Conservation (phyloP, 2,113 vertebrate genomes). For the Cryptotis parvus region DNA sequence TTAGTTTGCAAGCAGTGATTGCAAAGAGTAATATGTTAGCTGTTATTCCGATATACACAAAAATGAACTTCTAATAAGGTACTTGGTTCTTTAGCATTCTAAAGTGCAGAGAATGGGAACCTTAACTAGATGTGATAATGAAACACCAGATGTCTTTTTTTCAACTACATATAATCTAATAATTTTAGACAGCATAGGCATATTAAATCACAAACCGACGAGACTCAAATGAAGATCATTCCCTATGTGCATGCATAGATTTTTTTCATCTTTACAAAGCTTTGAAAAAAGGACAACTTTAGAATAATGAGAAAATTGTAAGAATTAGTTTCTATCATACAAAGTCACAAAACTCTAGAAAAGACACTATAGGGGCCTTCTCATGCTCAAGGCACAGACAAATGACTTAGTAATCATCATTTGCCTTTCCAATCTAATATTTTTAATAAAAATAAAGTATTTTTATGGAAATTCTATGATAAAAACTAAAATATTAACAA, state of each 20-base stretch:
- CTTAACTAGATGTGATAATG: background rate
- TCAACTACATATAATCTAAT: constrained; percentile 11
- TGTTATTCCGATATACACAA: background rate
- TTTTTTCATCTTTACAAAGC: constrained; percentile 11
- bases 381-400: constrained; percentile 36
- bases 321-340: constrained; percentile 5
- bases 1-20: background rate
- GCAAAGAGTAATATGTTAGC: background rate
- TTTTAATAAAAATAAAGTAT: constrained; percentile 64
- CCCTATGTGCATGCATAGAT: background rate
- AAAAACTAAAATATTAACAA: background rate
- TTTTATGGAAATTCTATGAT: constrained; percentile 34
- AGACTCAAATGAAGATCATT: constrained; percentile 21
- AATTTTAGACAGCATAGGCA: background rate
- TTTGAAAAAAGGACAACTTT: background rate
- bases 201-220: constrained; percentile 22
- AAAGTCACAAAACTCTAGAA: constrained; percentile 18
- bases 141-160: background rate
- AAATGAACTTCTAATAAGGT: background rate
- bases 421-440: constrained; percentile 6
- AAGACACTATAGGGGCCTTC: background rate
- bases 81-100: background rate
- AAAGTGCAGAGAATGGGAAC: background rate
- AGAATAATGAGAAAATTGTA: constrained; percentile 21
- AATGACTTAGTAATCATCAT: background rate